Evolutionary conservation across 2,797 vertebrate genomes (phyloP).

Genomic region (Halcyon chelicuti): DNA sequence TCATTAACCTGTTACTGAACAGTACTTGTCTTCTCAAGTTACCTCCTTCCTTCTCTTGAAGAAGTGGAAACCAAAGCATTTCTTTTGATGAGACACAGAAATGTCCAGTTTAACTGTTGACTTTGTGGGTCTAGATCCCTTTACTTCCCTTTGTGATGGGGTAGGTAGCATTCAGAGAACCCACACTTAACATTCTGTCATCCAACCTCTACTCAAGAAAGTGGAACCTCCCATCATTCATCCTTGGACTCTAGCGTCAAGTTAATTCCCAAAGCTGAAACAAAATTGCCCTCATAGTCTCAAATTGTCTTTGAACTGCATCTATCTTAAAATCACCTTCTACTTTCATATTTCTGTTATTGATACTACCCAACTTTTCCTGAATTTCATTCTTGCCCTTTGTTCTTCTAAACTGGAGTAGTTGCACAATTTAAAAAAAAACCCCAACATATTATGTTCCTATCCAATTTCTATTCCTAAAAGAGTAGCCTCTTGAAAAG

Average conservation of each 20-base stretch:
- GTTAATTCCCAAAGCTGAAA: background rate
- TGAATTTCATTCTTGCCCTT: background rate
- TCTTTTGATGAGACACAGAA: background rate
- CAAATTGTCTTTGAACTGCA: background rate
- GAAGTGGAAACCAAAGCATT: background rate
- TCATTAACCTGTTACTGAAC: background rate
- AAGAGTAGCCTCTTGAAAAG: background rate
- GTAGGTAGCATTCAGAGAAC: background rate
- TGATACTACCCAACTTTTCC: background rate
- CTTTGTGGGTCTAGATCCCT: background rate
- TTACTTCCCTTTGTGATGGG: background rate
- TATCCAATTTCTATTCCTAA: background rate
- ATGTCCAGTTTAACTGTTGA: background rate
- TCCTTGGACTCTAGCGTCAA: fast-evolving
- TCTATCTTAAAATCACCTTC: background rate
- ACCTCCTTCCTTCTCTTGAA: background rate
- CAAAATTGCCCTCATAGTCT: background rate
- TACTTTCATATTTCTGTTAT: background rate
- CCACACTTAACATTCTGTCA: background rate
- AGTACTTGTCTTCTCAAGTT: background rate
- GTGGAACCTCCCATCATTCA: background rate
- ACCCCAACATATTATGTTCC: background rate
- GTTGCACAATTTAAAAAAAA: background rate
- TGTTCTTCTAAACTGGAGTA: background rate
- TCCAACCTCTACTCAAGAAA: background rate